Evolutionary conservation across 2,797 vertebrate genomes (phyloP).

Genomic region (Enteromius argenteus): DNA sequence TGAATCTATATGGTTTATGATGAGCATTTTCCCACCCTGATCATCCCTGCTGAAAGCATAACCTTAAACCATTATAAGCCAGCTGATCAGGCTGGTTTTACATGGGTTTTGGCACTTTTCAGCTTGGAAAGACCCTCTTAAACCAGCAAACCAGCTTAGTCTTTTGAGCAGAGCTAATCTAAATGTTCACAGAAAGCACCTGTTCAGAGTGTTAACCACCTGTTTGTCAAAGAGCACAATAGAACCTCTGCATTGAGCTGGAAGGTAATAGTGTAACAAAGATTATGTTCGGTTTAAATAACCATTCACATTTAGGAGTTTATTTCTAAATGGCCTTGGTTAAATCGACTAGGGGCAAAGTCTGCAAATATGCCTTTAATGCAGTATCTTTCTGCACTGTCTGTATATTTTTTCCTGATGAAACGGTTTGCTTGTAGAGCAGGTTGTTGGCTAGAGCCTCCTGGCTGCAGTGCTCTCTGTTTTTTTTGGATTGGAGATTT

Average conservation of each 20-base stretch:
- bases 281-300: neutral
- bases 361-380: slow-evolving; percentile 59
- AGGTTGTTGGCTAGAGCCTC: slow-evolving; percentile 35
- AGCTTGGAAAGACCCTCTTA: neutral
- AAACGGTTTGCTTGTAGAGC: slow-evolving; percentile 41
- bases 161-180: neutral
- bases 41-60: neutral
- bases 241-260: neutral
- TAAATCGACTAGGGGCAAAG: slow-evolving; percentile 63
- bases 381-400: slow-evolving; percentile 46
- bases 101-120: neutral
- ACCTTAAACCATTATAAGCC: neutral
- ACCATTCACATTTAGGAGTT: neutral
- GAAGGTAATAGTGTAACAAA: neutral
- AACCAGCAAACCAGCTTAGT: neutral
- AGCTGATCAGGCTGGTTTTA: no score
- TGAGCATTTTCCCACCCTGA: neutral
- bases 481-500: slow-evolving; percentile 19
- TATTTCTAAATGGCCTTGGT: slow-evolving; percentile 59
- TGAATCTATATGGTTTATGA: neutral
- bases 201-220: slow-evolving; percentile 25
- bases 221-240: slow-evolving; percentile 12
- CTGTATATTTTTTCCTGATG: slow-evolving; percentile 49
- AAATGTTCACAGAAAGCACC: slow-evolving; percentile 12
- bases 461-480: slow-evolving; percentile 7